phyloP scores from a whole-genome alignment of 2,888 invertebrate species.

The Athalia cordata region DNA sequence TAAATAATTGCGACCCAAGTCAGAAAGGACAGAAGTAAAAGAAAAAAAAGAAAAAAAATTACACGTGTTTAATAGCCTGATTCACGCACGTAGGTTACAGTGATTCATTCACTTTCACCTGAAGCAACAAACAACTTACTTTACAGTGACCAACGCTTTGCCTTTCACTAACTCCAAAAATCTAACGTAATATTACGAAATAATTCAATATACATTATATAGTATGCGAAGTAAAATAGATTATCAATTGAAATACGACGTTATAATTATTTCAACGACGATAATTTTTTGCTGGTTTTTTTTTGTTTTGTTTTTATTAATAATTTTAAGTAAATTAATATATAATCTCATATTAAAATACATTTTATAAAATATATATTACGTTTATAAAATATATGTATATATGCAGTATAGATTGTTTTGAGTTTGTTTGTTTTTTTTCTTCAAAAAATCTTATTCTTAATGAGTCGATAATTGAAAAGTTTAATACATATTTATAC shows the following conservation, averaged over 20 bases:
- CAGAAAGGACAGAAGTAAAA: too few relatives aligned
- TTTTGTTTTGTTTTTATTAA: constrained; percentile 46
- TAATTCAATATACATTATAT: not conserved
- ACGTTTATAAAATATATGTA: too few relatives aligned
- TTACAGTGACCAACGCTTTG: not conserved
- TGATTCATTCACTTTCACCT: constrained; percentile 41
- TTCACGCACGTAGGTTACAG: not conserved
- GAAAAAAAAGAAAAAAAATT: too few relatives aligned
- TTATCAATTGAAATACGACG: too few relatives aligned
- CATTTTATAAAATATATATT: constrained; percentile 41
- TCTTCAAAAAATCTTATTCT: too few relatives aligned
- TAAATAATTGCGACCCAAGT: too few relatives aligned
- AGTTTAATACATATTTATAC: constrained; percentile 46
- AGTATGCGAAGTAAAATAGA: too few relatives aligned
- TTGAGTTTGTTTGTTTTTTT: too few relatives aligned
- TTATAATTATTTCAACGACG: too few relatives aligned
- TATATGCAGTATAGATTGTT: too few relatives aligned
- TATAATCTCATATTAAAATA: constrained; percentile 52
- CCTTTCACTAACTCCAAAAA: constrained; percentile 33
- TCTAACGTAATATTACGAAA: not conserved
- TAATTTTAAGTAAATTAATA: constrained; percentile 35
- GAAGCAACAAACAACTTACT: not conserved
- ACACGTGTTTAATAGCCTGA: too few relatives aligned
- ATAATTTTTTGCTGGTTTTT: constrained; percentile 36
- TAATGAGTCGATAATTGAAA: too few relatives aligned